Conservation (phyloP, 1,140 invertebrate genomes). For the Catajapyx aquilonaris region DNA sequence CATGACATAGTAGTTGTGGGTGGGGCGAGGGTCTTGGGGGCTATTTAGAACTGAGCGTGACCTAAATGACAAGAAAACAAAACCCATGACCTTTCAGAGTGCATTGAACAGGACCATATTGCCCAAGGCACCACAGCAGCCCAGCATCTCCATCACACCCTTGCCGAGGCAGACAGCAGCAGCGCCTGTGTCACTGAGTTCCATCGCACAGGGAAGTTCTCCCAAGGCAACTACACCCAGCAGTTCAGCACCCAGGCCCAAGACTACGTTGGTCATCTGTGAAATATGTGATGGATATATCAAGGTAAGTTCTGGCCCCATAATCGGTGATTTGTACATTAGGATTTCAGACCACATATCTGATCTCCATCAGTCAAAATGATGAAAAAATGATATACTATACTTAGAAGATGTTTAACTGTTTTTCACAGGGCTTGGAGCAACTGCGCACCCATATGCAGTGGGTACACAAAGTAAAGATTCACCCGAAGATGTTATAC, state of each 20-base stretch:
- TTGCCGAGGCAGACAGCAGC: conserved; percentile 40
- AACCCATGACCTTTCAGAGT: no score
- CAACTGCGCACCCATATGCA: conserved; percentile 85
- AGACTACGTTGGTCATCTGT: conserved; percentile 74
- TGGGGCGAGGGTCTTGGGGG: not conserved
- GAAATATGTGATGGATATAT: conserved; percentile 91
- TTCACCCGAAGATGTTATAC: conserved; percentile 89
- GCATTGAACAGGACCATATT: not conserved
- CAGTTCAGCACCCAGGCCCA: conserved; percentile 19
- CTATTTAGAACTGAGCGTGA: no score
- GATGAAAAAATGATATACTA: no score
- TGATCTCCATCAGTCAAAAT: no score
- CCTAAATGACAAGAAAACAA: no score
- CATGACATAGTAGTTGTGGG: not conserved
- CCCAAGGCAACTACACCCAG: conserved; percentile 6
- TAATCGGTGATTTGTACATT: no score
- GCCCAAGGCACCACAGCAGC: conserved; percentile 37
- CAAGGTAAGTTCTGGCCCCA: conserved; percentile 37
- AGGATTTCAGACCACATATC: no score
- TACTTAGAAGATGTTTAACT: no score
- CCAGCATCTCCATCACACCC: conserved; percentile 79
- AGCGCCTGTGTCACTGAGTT: conserved; percentile 14
- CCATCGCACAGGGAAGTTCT: conserved; percentile 6
- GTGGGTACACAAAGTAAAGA: conserved; percentile 90
- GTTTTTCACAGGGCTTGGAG: conserved; percentile 47